These are phyloP conservation scores for Parazoanthus darwini DNA, from an alignment of 92 coral and sea anemone species.

Conservation along the genomic window DNA sequence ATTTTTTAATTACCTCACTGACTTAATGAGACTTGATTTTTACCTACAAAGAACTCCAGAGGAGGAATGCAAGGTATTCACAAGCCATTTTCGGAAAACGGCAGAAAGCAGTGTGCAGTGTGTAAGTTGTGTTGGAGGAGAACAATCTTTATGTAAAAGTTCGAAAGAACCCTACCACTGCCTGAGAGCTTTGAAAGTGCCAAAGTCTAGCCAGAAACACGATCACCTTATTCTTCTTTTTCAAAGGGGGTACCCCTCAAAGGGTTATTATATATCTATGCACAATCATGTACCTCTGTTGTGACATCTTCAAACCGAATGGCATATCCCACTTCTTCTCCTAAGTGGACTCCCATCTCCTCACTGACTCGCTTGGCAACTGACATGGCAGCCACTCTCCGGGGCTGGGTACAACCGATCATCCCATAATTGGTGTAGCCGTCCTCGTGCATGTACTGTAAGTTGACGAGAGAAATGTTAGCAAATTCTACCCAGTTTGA, in stretches of 20 bases:
- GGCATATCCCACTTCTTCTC: constrained; percentile 98
- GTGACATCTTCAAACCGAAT: constrained; percentile 99
- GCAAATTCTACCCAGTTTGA: not conserved
- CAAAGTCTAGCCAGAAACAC: too few relatives aligned
- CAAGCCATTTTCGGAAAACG: too few relatives aligned
- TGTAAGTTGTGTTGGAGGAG: too few relatives aligned
- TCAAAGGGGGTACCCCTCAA: not conserved
- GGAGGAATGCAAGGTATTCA: too few relatives aligned
- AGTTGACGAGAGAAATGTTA: not conserved
- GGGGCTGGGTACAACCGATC: constrained; percentile 99
- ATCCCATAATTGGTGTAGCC: constrained; percentile 98
- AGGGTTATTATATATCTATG: too few relatives aligned
- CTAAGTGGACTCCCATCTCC: constrained; percentile 79
- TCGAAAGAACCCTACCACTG: not conserved
- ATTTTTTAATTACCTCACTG: too few relatives aligned
- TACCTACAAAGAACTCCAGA: too few relatives aligned
- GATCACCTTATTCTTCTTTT: not conserved
- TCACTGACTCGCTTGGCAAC: constrained; percentile 99
- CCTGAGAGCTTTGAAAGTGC: not conserved
- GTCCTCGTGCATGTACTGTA: constrained; percentile 96
- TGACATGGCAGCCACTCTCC: constrained; percentile 99
- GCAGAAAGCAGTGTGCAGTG: too few relatives aligned
- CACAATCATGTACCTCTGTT: constrained; percentile 59
- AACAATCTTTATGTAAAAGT: too few relatives aligned
- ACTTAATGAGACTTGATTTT: too few relatives aligned